phyloP scores from a whole-genome alignment of 2,113 vertebrate genomes.

The Oceanodroma tethys region DNA sequence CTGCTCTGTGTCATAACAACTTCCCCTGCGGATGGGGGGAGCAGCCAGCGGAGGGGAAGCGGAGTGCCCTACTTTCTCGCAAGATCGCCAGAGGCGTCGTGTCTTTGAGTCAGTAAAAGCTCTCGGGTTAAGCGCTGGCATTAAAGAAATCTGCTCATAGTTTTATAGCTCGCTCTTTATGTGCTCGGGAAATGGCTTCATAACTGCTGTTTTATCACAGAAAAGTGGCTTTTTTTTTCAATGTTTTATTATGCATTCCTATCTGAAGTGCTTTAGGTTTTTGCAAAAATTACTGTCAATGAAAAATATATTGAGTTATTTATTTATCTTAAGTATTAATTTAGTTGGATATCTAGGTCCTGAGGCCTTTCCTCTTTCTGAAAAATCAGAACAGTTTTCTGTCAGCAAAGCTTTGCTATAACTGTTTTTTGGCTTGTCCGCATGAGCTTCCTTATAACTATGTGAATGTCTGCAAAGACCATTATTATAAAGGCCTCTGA shows the following conservation, averaged over 20 bases:
- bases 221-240: neutral
- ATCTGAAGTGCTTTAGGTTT: neutral
- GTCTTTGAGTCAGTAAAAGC: slow-evolving; percentile 5
- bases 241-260: neutral
- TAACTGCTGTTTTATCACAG: neutral
- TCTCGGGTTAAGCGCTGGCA: neutral
- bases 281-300: neutral
- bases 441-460: neutral
- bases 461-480: neutral
- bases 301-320: neutral
- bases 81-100: neutral
- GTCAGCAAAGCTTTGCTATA: neutral
- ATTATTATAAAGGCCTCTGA: neutral
- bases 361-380: neutral
- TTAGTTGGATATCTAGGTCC: neutral
- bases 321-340: neutral
- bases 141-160: neutral
- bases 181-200: neutral
- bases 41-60: neutral
- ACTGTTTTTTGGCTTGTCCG: neutral
- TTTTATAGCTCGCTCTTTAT: neutral
- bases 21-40: neutral
- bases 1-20: slow-evolving; percentile 46
- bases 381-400: neutral
- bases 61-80: neutral